phyloP scores from a whole-genome alignment of 2,888 invertebrate species.

The Cephus spinipes region DNA sequence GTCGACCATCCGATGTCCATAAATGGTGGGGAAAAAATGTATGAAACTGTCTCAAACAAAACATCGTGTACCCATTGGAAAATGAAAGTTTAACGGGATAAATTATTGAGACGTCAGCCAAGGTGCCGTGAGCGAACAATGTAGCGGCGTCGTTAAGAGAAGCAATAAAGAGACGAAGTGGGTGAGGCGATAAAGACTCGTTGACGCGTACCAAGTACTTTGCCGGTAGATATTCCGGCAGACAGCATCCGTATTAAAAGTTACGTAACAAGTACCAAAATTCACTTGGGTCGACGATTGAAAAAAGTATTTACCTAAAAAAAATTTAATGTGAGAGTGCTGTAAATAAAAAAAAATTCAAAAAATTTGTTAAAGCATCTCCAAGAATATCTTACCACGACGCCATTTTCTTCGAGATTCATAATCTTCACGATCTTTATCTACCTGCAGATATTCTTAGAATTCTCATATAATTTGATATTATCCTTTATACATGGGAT shows the following conservation, averaged over 20 bases:
- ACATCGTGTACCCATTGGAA: background rate
- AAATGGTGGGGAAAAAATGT: background rate
- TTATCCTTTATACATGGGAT: background rate
- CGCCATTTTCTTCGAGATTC: background rate
- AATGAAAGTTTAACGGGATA: conserved; percentile 23
- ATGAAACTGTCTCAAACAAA: background rate
- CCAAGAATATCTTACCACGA: background rate
- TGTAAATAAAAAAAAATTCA: background rate
- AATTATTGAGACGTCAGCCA: conserved; percentile 50
- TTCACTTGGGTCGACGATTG: background rate
- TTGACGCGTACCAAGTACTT: conserved; percentile 34
- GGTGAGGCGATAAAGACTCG: conserved; percentile 48
- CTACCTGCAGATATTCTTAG: background rate
- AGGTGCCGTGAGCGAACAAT: conserved; percentile 6
- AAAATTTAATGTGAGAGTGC: background rate
- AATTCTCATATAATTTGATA: too few relatives aligned
- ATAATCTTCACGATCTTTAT: background rate
- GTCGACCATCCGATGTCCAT: background rate
- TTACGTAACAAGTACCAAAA: background rate
- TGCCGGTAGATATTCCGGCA: conserved; percentile 38
- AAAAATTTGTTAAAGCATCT: background rate
- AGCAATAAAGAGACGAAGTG: conserved; percentile 48
- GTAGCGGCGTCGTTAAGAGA: conserved; percentile 53
- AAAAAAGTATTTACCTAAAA: background rate
- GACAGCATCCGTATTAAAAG: conserved; percentile 26